A percentile compares a stretch with the other conserved stretches of the same genome.
Conservation (phyloP, 2,797 vertebrate species). For the Thamnophis elegans region DNA sequence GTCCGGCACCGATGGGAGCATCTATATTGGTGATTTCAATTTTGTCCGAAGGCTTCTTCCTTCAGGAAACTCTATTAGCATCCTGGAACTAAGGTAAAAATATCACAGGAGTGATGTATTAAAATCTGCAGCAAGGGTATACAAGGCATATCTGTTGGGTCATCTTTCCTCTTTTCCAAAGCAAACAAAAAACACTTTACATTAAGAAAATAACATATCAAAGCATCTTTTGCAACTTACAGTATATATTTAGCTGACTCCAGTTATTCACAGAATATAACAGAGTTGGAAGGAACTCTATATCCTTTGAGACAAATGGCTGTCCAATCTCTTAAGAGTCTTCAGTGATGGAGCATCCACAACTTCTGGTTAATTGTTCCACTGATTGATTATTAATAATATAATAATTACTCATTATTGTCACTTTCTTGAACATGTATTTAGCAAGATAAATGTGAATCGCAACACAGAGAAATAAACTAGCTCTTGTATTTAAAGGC, state of each 20-base stretch:
- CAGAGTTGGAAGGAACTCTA: too few relatives aligned
- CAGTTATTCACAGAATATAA: background rate
- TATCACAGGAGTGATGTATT: background rate
- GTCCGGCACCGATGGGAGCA: constrained; percentile 89
- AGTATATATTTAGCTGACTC: background rate
- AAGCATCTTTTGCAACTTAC: background rate
- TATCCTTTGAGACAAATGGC: background rate
- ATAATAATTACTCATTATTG: background rate
- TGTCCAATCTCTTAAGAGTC: background rate
- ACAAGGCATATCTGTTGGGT: too few relatives aligned
- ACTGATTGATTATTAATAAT: background rate
- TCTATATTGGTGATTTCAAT: constrained; percentile 97
- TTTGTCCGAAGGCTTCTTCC: constrained; percentile 90
- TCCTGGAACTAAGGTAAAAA: constrained; percentile 92
- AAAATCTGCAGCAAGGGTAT: background rate
- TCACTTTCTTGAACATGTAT: background rate
- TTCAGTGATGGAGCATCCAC: background rate
- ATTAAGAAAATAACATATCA: background rate
- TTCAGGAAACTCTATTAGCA: constrained; percentile 85
- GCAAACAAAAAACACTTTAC: background rate
- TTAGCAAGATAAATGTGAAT: background rate
- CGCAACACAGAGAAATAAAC: background rate
- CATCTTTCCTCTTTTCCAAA: background rate
- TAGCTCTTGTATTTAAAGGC: background rate
- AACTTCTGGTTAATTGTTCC: background rate